Conservation (phyloP, 2,113 vertebrate species). For the Thomomys bottae region DNA sequence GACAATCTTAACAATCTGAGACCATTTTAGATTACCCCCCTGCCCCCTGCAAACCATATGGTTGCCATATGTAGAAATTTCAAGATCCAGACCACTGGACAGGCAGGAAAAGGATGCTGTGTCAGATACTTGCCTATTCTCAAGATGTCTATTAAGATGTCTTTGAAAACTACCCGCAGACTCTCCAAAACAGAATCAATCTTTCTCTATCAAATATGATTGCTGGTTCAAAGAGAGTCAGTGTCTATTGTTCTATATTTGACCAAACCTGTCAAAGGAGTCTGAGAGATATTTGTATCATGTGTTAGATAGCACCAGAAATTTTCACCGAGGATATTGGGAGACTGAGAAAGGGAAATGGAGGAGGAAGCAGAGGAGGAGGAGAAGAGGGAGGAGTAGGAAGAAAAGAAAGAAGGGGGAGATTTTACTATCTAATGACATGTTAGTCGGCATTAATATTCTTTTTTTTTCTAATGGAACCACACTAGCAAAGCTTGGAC, state of each 20-base stretch:
- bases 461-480: background rate
- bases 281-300: background rate
- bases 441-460: background rate
- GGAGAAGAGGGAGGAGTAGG: no score
- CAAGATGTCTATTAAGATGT: background rate
- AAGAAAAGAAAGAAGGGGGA: background rate
- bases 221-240: background rate
- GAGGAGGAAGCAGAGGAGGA: no score
- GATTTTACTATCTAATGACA: background rate
- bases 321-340: background rate
- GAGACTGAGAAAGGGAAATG: fast-evolving
- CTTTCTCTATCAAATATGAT: background rate
- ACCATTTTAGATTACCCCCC: background rate
- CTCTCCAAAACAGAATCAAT: background rate
- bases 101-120: background rate
- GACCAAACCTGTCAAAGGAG: slow-evolving; percentile 7
- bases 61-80: slow-evolving; percentile 61
- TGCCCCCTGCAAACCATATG: slow-evolving; percentile 28
- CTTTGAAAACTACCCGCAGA: slow-evolving; percentile 12
- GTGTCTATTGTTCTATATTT: slow-evolving; percentile 23
- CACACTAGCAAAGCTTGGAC: background rate
- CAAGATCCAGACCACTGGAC: background rate
- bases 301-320: background rate
- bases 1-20: slow-evolving; percentile 29
- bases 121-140: background rate